phyloP scores from a whole-genome alignment of 2,888 invertebrate genomes.

The Chrysina gloriosa region DNA sequence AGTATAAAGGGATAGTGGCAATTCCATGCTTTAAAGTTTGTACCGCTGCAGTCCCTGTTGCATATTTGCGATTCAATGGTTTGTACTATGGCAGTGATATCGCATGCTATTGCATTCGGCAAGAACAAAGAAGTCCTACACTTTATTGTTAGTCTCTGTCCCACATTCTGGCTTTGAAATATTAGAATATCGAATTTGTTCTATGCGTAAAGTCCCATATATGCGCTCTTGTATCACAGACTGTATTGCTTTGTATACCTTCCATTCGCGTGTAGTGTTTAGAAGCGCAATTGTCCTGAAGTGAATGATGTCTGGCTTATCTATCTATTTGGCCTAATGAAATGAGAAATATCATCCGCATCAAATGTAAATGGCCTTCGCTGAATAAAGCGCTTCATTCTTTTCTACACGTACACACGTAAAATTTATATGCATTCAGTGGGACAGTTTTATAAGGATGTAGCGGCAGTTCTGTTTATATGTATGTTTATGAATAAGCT shows the following conservation, averaged over 20 bases:
- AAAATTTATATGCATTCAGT: too few relatives aligned
- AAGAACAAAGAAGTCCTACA: constrained; percentile 6
- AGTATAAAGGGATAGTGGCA: constrained; percentile 3
- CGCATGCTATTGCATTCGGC: constrained; percentile 4
- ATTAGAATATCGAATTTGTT: constrained; percentile 28
- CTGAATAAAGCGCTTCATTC: background rate
- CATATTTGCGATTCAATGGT: constrained; percentile 25
- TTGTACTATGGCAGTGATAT: background rate
- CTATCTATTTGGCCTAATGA: background rate
- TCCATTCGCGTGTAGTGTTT: background rate
- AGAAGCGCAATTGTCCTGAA: constrained; percentile 1
- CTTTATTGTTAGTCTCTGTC: constrained; percentile 18
- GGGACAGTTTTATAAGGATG: too few relatives aligned
- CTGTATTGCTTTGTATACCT: background rate
- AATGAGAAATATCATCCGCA: constrained; percentile 9
- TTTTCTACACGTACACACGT: background rate
- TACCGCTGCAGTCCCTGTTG: background rate
- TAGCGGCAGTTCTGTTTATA: too few relatives aligned
- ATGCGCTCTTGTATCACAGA: background rate
- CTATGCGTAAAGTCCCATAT: background rate
- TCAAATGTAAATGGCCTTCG: background rate
- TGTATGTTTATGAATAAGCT: too few relatives aligned
- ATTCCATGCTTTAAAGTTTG: constrained; percentile 3
- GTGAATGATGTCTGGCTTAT: constrained; percentile 8
- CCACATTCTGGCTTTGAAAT: constrained; percentile 28